A percentile compares a stretch with the other conserved stretches of the same genome.
These are phyloP conservation scores for Pediacus dermestoides DNA, from an alignment of 2,888 invertebrate genomes.

Conservation along the genomic window DNA sequence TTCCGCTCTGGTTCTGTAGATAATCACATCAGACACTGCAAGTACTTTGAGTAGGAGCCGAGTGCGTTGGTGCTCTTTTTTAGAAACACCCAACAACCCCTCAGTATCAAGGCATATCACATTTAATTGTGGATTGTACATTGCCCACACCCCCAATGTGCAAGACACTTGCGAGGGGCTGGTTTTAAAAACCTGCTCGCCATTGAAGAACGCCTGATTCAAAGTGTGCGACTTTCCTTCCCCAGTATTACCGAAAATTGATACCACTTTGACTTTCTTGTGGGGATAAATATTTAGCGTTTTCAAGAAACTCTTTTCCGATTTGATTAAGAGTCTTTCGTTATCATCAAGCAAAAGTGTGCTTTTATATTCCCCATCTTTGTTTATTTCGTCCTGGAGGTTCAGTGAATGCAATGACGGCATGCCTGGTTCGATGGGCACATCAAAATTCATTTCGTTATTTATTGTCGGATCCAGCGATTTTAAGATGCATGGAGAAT, in stretches of 20 bases:
- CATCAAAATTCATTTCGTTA: background rate
- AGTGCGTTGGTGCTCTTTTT: constrained; percentile 61
- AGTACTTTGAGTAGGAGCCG: constrained; percentile 72
- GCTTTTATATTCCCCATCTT: constrained; percentile 39
- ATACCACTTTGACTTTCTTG: constrained; percentile 70
- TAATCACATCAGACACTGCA: constrained; percentile 77
- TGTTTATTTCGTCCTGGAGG: constrained; percentile 25
- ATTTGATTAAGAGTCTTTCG: constrained; percentile 58
- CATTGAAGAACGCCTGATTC: constrained; percentile 66
- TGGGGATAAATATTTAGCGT: constrained; percentile 51
- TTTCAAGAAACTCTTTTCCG: constrained; percentile 54
- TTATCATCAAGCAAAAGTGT: constrained; percentile 61
- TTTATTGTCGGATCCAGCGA: constrained; percentile 38
- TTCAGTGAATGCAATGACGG: constrained; percentile 28
- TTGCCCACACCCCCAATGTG: constrained; percentile 76
- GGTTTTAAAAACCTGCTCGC: constrained; percentile 61
- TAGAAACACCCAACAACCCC: constrained; percentile 64
- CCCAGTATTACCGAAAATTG: constrained; percentile 81
- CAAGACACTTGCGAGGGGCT: constrained; percentile 67
- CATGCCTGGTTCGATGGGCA: constrained; percentile 12
- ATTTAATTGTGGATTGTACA: constrained; percentile 62
- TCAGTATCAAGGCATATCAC: constrained; percentile 76
- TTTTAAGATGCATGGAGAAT: constrained; percentile 37
- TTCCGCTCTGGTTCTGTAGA: constrained; percentile 73
- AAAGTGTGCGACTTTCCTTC: constrained; percentile 79